Conservation (phyloP, 2,888 invertebrate species). For the Polydrusus cervinus region DNA sequence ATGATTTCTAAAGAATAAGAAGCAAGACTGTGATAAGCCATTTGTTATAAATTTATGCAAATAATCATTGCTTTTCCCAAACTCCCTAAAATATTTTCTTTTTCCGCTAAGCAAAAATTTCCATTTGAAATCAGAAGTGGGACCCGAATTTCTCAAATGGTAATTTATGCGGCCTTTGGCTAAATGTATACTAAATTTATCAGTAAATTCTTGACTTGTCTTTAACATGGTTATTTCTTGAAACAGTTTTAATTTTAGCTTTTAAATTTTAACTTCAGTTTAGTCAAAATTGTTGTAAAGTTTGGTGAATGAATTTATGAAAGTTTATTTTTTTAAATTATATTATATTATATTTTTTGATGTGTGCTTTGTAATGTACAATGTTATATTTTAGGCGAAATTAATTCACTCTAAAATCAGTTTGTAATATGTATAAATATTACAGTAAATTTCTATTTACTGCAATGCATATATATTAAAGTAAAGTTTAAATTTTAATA, state of each 20-base stretch:
- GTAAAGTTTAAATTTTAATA: too few relatives aligned
- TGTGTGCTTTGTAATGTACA: too few relatives aligned
- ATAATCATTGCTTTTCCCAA: constrained; percentile 46
- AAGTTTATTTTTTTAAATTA: not conserved
- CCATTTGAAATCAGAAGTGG: constrained; percentile 28
- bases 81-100: constrained; percentile 28
- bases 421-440: too few relatives aligned
- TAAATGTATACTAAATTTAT: constrained; percentile 16
- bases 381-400: too few relatives aligned
- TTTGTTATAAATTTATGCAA: constrained; percentile 45
- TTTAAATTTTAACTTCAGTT: not conserved
- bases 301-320: not conserved
- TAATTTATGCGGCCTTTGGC: constrained; percentile 21
- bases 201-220: constrained; percentile 7
- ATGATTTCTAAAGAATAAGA: not conserved
- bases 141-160: constrained; percentile 14
- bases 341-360: too few relatives aligned
- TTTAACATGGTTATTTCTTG: constrained; percentile 10
- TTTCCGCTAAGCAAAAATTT: constrained; percentile 11
- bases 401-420: too few relatives aligned
- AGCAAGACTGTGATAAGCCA: constrained; percentile 28
- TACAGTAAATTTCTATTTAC: too few relatives aligned
- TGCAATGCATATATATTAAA: too few relatives aligned
- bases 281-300: not conserved
- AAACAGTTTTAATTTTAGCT: constrained; percentile 9